Evolutionary conservation across 2,888 invertebrate genomes (phyloP).

Genomic region (Steromphala cineraria): DNA sequence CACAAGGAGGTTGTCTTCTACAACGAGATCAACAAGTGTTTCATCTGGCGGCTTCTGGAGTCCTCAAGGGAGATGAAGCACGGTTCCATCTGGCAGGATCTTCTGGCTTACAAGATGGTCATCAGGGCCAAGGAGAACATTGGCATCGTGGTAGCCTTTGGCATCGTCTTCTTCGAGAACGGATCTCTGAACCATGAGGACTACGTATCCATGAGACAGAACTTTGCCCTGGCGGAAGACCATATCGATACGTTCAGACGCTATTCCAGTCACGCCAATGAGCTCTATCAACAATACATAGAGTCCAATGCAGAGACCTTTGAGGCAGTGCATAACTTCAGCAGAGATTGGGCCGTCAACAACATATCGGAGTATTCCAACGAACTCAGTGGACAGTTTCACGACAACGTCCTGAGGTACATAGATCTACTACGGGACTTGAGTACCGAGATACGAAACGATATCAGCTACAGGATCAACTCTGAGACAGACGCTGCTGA

Average conservation of each 20-base stretch:
- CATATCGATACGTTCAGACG: constrained; percentile 19
- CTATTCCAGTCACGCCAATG: constrained; percentile 12
- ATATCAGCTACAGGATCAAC: constrained; percentile 25
- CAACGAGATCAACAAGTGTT: constrained; percentile 13
- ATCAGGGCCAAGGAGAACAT: constrained; percentile 28
- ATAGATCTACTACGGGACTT: constrained; percentile 28
- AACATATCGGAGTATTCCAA: constrained; percentile 6
- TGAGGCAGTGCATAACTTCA: not conserved
- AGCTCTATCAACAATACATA: not conserved
- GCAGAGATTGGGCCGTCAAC: not conserved
- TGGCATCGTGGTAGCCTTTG: constrained; percentile 20
- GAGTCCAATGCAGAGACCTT: not conserved
- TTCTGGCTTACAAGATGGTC: constrained; percentile 32
- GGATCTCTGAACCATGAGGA: constrained; percentile 5
- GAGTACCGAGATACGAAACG: constrained; percentile 19
- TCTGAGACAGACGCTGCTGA: constrained; percentile 24
- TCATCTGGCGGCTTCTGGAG: constrained; percentile 9
- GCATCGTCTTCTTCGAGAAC: constrained; percentile 24
- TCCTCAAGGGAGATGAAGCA: not conserved
- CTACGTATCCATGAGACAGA: not conserved
- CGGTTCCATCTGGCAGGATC: constrained; percentile 23
- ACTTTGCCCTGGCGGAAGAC: constrained; percentile 21
- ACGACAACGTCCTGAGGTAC: constrained; percentile 28
- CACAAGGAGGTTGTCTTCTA: constrained; percentile 19
- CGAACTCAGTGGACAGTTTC: constrained; percentile 24